A percentile compares a stretch with the other conserved stretches of the same genome.
These are phyloP conservation scores for Argyrosomus japonicus DNA, from an alignment of 2,113 vertebrate genomes.

Conservation along the genomic window DNA sequence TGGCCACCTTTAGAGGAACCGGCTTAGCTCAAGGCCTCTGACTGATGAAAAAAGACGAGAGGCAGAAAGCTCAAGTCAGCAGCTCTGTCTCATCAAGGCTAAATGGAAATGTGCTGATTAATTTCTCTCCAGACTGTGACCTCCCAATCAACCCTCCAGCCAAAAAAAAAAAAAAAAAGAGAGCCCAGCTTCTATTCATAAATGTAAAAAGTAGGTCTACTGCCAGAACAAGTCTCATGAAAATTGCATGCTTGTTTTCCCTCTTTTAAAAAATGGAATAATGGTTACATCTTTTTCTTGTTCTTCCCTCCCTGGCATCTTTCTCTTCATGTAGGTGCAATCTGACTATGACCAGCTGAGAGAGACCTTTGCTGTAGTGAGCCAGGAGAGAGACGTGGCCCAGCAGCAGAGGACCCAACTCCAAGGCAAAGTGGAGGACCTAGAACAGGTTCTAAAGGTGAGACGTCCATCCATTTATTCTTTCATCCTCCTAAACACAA, in stretches of 20 bases:
- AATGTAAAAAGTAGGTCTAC: constrained; percentile 51
- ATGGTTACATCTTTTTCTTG: background rate
- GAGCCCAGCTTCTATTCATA: constrained; percentile 42
- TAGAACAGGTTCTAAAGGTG: constrained; percentile 95
- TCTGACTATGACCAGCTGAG: constrained; percentile 86
- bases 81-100: constrained; percentile 66
- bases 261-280: constrained; percentile 13
- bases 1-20: constrained; percentile 55
- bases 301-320: constrained; percentile 12
- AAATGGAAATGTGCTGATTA: constrained; percentile 73
- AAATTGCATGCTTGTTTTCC: constrained; percentile 40
- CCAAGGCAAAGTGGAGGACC: constrained; percentile 92
- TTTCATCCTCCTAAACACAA: background rate
- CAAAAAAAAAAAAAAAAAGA: constrained; percentile 28
- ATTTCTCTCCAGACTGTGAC: constrained; percentile 66
- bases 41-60: constrained; percentile 57
- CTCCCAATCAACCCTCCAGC: constrained; percentile 63
- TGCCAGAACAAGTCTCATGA: constrained; percentile 50
- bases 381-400: constrained; percentile 85
- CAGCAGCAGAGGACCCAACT: constrained; percentile 86
- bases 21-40: constrained; percentile 45
- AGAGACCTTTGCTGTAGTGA: constrained; percentile 83
- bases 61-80: constrained; percentile 65
- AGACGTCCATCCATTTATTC: background rate
- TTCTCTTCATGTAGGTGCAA: constrained; percentile 82